A percentile compares a stretch with the other conserved stretches of the same genome.
Evolutionary conservation across 2,888 invertebrate genomes (phyloP).

Genomic region (Icerya purchasi): DNA sequence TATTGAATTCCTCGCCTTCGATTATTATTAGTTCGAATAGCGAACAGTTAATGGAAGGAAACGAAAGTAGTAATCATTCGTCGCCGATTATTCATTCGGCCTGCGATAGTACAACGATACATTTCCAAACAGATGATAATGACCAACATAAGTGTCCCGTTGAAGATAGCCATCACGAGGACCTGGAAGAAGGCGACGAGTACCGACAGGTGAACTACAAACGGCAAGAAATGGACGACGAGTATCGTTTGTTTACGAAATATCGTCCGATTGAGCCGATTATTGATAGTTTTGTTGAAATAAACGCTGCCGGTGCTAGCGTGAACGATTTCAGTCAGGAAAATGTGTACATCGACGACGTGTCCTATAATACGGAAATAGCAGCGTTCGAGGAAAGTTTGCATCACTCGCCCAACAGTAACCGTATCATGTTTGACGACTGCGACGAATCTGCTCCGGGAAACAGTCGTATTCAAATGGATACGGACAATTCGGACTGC

Average conservation of each 20-base stretch:
- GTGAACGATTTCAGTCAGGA: background rate
- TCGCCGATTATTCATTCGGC: too few species aligned
- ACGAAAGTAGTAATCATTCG: background rate
- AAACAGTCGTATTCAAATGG: too few species aligned
- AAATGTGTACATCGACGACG: background rate
- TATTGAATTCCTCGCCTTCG: slow-evolving; percentile 2
- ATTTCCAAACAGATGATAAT: background rate
- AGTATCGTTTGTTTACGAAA: background rate
- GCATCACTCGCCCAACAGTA: background rate
- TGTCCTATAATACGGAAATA: background rate
- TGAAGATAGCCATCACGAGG: background rate
- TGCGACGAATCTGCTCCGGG: background rate
- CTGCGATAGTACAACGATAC: background rate
- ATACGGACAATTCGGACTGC: background rate
- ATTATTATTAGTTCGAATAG: slow-evolving; percentile 3
- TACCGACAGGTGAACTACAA: background rate
- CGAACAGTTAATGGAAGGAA: background rate
- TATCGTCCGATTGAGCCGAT: background rate
- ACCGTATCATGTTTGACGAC: background rate
- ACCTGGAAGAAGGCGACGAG: background rate
- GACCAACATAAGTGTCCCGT: background rate
- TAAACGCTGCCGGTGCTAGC: background rate
- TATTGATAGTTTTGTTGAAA: background rate
- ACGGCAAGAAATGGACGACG: background rate
- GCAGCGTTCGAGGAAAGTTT: background rate